Conservation (phyloP, 2,797 vertebrate species). For the Esox masquinongy region DNA sequence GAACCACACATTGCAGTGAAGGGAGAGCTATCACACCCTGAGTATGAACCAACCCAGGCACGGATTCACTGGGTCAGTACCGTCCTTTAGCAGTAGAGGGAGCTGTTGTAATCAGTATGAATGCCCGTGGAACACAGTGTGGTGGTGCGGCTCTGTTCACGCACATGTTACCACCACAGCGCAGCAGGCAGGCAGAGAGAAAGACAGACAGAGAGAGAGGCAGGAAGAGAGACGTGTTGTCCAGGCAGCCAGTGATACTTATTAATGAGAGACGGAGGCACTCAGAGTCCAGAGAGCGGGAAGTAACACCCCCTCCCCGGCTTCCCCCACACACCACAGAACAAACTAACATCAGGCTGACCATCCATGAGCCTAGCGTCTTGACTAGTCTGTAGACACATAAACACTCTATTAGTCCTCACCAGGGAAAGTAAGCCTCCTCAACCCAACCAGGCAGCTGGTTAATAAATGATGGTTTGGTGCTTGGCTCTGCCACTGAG, state of each 20-base stretch:
- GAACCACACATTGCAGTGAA: no score
- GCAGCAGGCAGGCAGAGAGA: background rate
- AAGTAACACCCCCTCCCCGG: background rate
- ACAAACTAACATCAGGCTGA: background rate
- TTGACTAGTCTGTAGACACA: background rate
- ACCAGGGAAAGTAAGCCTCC: background rate
- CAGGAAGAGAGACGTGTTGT: background rate
- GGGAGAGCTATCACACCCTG: background rate
- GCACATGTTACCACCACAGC: background rate
- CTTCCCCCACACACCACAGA: background rate
- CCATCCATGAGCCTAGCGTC: background rate
- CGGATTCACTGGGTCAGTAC: background rate
- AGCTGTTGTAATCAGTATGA: constrained; percentile 16
- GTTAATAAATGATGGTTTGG: constrained; percentile 55
- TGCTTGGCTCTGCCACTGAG: constrained; percentile 23
- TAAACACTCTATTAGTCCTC: background rate
- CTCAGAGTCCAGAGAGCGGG: background rate
- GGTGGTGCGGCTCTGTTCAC: background rate
- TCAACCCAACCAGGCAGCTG: constrained; percentile 11
- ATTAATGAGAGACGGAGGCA: background rate
- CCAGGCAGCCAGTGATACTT: background rate
- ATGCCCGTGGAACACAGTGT: background rate
- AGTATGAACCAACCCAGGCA: background rate
- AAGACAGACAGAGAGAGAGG: background rate
- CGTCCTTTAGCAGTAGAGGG: constrained; percentile 17